A percentile compares a stretch with the other conserved stretches of the same genome.
Evolutionary conservation across 2,797 vertebrate species (phyloP).

Genomic region (Peromyscus melanophrys): DNA sequence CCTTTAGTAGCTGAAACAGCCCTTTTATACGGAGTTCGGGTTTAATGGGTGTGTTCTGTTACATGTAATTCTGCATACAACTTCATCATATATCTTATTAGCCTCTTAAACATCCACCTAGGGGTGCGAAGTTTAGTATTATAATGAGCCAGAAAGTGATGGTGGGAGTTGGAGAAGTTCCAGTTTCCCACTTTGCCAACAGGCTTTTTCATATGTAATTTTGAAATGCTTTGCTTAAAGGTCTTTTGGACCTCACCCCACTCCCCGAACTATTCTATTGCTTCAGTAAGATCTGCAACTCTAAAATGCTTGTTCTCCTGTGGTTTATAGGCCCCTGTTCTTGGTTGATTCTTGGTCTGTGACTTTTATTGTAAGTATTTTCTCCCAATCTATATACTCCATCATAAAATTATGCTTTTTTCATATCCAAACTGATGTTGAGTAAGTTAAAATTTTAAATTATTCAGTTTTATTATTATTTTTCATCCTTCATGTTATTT

Average conservation of each 20-base stretch:
- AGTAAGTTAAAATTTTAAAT: conserved; percentile 45
- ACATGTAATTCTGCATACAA: not conserved
- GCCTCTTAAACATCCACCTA: not conserved
- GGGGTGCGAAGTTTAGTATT: not conserved
- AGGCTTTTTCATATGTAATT: not conserved
- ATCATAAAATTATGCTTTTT: conserved; percentile 58
- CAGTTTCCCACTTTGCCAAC: not conserved
- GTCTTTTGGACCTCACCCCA: not conserved
- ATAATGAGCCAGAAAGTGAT: not conserved
- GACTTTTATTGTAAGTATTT: conserved; percentile 14
- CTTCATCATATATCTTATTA: not conserved
- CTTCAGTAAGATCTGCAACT: not conserved
- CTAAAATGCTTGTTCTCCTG: conserved; percentile 41
- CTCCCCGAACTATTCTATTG: not conserved
- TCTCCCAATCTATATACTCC: not conserved
- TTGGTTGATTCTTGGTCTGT: conserved; percentile 36
- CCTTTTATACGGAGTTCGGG: not conserved
- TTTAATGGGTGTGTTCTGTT: not conserved
- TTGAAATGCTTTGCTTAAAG: not conserved
- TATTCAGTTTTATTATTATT: conserved; percentile 35
- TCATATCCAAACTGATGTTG: conserved; percentile 11
- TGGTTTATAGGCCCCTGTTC: not conserved
- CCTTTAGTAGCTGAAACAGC: not conserved
- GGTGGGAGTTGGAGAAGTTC: not conserved
- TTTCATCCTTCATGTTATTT: conserved; percentile 31